phyloP scores from a whole-genome alignment of 1,140 invertebrate genomes.

The Dendroctonus ponderosae region DNA sequence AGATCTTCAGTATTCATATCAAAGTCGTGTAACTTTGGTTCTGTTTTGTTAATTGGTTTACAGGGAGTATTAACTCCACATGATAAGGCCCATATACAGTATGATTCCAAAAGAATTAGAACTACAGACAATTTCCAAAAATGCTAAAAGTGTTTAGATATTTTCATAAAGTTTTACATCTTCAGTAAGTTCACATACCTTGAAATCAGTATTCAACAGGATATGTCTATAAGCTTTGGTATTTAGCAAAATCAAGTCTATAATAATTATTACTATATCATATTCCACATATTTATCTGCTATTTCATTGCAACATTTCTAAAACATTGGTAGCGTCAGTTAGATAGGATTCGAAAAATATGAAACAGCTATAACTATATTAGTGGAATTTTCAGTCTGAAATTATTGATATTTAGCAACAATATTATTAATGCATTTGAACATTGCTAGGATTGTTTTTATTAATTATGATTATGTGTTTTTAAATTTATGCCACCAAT shows the following conservation, averaged over 20 bases:
- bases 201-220: conserved; percentile 73
- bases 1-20: conserved; percentile 43
- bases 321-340: conserved; percentile 45
- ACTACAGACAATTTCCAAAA: conserved; percentile 63
- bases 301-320: conserved; percentile 69
- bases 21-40: conserved; percentile 46
- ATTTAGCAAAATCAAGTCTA: conserved; percentile 78
- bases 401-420: neutral
- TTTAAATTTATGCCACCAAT: conserved; percentile 25
- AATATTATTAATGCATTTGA: neutral
- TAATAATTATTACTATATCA: conserved; percentile 78
- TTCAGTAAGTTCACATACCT: conserved; percentile 51
- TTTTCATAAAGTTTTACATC: conserved; percentile 30
- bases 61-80: conserved; percentile 37
- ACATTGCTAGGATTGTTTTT: neutral
- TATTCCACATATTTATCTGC: conserved; percentile 90
- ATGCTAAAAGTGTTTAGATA: conserved; percentile 51
- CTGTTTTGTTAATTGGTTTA: conserved; percentile 36
- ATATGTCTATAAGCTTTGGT: conserved; percentile 79
- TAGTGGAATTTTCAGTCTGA: conserved; percentile 13
- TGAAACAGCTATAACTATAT: conserved; percentile 14
- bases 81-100: conserved; percentile 54
- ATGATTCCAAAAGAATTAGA: conserved; percentile 60
- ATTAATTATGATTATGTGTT: neutral
- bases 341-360: no score